Percentiles rank a stretch among this genome's conserved stretches.
Conservation (phyloP, 2,113 vertebrate species). For the Lepus americanus region DNA sequence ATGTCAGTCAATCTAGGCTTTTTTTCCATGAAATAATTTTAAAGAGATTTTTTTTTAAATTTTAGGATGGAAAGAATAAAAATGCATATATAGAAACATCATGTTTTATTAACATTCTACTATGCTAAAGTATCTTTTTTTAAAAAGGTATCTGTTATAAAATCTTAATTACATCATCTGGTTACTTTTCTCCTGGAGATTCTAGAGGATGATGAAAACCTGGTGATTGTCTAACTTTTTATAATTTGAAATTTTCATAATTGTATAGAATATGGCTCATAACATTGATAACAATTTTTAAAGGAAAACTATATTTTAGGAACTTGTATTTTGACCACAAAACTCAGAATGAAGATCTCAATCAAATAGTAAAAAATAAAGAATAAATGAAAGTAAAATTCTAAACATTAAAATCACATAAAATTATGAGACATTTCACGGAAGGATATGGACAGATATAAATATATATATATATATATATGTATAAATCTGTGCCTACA, state of each 20-base stretch:
- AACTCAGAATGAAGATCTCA: not conserved
- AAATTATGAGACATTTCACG: not conserved
- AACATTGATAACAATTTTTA: not conserved
- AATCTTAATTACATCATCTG: not conserved
- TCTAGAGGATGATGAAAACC: not conserved
- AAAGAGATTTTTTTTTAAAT: not conserved
- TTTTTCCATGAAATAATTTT: conserved; percentile 9
- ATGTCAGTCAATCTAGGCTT: accelerated
- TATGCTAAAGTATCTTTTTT: not conserved
- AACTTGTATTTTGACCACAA: not conserved
- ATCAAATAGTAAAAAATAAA: not conserved
- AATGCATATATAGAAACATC: not conserved
- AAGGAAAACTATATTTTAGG: not conserved
- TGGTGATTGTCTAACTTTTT: not conserved
- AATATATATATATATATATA: not conserved
- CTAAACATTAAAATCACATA: not conserved
- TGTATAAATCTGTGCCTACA: not conserved
- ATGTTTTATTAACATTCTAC: not conserved
- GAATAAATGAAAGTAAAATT: not conserved
- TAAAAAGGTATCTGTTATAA: not conserved
- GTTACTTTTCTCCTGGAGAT: not conserved
- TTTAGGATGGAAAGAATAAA: not conserved
- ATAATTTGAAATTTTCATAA: not conserved
- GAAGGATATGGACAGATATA: not conserved
- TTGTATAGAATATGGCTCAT: not conserved